These are phyloP conservation scores for Enteromius radiatus DNA, from an alignment of 2,797 vertebrate genomes.

Conservation along the genomic window DNA sequence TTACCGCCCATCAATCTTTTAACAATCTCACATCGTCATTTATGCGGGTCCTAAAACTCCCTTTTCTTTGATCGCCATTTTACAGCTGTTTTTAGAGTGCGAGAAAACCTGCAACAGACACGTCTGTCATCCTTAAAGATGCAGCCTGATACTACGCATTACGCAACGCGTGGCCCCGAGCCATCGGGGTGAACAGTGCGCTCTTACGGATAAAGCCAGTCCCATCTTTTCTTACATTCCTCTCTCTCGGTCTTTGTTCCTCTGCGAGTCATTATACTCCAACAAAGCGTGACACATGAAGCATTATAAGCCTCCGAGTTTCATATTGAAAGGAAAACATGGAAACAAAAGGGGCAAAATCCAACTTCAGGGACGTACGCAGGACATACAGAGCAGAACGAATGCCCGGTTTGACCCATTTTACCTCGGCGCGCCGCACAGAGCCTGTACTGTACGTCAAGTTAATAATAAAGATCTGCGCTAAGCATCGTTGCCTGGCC, in stretches of 20 bases:
- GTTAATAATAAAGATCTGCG: conserved; percentile 76
- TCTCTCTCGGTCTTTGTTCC: conserved; percentile 55
- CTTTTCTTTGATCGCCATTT: conserved; percentile 59
- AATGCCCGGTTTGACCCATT: conserved; percentile 65
- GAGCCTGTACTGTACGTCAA: conserved; percentile 59
- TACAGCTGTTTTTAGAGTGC: conserved; percentile 55
- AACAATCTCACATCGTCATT: conserved; percentile 51
- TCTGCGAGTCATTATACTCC: conserved; percentile 51
- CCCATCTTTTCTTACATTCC: conserved; percentile 49
- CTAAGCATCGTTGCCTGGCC: conserved; percentile 64
- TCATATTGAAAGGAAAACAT: conserved; percentile 66
- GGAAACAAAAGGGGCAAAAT: conserved; percentile 59
- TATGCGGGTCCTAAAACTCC: conserved; percentile 36
- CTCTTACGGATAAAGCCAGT: conserved; percentile 39
- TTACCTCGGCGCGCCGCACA: conserved; percentile 8
- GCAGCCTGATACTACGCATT: conserved; percentile 49
- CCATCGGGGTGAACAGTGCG: conserved; percentile 42
- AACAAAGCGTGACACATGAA: conserved; percentile 66
- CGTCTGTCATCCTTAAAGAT: conserved; percentile 56
- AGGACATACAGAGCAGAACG: conserved; percentile 62
- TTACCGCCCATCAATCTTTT: conserved; percentile 29
- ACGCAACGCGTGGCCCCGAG: conserved; percentile 55
- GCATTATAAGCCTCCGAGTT: conserved; percentile 57
- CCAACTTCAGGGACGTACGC: conserved; percentile 59
- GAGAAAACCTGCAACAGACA: conserved; percentile 33